Percentiles rank a stretch among this genome's conserved stretches.
Conservation (phyloP, 2,113 vertebrate species). For the Odocoileus hemionus region DNA sequence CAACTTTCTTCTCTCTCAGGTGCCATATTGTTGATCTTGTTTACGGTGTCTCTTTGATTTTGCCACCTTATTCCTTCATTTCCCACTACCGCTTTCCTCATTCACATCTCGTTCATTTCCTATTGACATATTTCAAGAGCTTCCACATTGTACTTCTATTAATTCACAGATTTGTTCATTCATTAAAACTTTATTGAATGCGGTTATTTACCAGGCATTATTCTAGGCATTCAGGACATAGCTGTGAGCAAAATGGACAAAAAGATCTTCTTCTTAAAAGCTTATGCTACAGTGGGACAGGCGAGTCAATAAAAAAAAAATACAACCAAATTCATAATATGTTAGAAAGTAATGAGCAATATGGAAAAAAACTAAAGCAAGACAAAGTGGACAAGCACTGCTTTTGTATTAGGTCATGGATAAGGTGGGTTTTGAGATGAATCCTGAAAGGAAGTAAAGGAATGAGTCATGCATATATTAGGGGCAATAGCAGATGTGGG, state of each 20-base stretch:
- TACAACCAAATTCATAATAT: not conserved
- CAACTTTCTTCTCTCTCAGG: not conserved
- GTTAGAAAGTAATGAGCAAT: not conserved
- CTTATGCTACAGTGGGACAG: not conserved
- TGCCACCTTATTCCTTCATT: not conserved
- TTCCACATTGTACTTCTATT: not conserved
- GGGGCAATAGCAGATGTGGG: not conserved
- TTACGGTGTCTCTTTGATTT: not conserved
- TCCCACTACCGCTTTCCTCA: not conserved
- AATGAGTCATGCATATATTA: not conserved
- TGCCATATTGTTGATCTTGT: not conserved
- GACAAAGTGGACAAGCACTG: not conserved
- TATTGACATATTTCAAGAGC: not conserved
- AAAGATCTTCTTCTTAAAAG: not conserved
- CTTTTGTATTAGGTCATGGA: not conserved
- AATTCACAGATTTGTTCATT: not conserved
- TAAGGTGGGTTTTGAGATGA: not conserved
- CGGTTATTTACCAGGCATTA: not conserved
- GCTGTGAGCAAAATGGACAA: not conserved
- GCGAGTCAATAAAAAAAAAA: not conserved
- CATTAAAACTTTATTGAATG: not conserved
- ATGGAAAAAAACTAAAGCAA: not conserved
- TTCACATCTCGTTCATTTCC: not conserved
- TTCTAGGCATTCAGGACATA: not conserved
- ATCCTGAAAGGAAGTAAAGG: not conserved